Base-by-base conservation (phyloP, 2,888 invertebrate genomes). In the Orthosia cruda region DNA sequence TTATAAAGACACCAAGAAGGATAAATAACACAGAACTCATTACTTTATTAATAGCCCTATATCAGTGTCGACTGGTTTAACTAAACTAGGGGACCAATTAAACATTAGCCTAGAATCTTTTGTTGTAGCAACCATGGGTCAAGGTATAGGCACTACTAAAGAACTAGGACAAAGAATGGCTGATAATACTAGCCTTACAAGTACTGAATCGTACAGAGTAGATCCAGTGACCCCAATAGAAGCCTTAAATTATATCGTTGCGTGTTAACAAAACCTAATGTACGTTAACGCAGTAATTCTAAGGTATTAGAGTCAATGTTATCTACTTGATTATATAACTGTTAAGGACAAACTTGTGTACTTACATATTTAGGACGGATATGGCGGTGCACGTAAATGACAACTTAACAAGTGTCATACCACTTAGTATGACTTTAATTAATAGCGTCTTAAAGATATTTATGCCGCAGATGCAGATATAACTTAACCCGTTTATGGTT, bases 321-420 rank as follows among this genome's bases (percentile, higher is more conserved):
- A 71, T 73, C 49, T 83, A 50, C 65, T 47, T 80, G 64, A 81
- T 81, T 84, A 84, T 66, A 71, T 84, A 82, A 82, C 62, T 23
- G 20, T 1, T 71, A 80, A 86, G 87, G 83, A 76, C 74, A 69
- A 49, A 61, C 47, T 26, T 47, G 54, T 71, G 52, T 84, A 76
- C 72, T 78, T 52, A 67, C 11, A 32, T 54, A 76, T 81, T 81
- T 74, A 77, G 74, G 83, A 74, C 76, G 47, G 66, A 71, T 68
- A 52, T 52, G 58, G 61, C 58, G 50, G 9, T 63, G 81, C 63
- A 78, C 66, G 68, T 81, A 65, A 81, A 78, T 63, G 23, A 49
- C 47, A 49, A 13, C 12, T 81, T 81, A 67, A 26, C 74, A 40
- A 67, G 76, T 58, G 45, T 45, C 57, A 32, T 4, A 26, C n/a